Base-by-base conservation (phyloP, 2,113 vertebrate species). In the Saccopteryx leptura region DNA sequence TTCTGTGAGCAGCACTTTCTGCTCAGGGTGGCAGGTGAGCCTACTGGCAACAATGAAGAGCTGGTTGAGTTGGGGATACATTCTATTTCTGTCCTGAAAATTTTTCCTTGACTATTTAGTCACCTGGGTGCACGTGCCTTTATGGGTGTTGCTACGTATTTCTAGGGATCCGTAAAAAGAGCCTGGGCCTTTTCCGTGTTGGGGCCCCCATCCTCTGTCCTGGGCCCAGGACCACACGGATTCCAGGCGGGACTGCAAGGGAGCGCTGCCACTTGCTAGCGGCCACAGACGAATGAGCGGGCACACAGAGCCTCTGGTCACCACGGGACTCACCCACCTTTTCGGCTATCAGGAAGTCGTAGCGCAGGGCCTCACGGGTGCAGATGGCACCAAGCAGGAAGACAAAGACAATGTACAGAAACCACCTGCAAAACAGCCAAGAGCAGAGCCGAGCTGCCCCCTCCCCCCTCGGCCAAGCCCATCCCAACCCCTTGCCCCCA, bases 331-430 rank as follows among this genome's bases (percentile, higher is more conserved):
- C 58, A 96, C 97, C 39, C 98, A 99, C 99, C 99, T 99, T 99
- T 98, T 99, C 99, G 24, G 99, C 99, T 95, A 99, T 99, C 98
- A 99, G 99, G 98, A 99, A 99, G 98, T 99, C 99, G 89, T 98
- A 99, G 96, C 98, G 99, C 63, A 99, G 99, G 9, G 99, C 98
- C 94, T 99, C 99, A 90, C 99, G 99, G 65, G 99, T 99, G 96
- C 99, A 99, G 98, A 99, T 98, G 97, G 99, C 99, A 96, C 99
- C 99, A 63, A 99, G 98, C 98, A 99, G 98, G 98, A 99, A 99
- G 95, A 99, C 99, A 79, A 99, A 99, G 97, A 99, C 98, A 72
- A 99, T 98, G 98, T 99, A 99, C 58, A 99, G 99, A 99, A 99
- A 99, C 99, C 99, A 99, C 98, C 99, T 99, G 99, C 72, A 98